These are phyloP conservation scores for Sminthurinus aureus DNA, from an alignment of 2,888 invertebrate genomes.

Conservation along the genomic window DNA sequence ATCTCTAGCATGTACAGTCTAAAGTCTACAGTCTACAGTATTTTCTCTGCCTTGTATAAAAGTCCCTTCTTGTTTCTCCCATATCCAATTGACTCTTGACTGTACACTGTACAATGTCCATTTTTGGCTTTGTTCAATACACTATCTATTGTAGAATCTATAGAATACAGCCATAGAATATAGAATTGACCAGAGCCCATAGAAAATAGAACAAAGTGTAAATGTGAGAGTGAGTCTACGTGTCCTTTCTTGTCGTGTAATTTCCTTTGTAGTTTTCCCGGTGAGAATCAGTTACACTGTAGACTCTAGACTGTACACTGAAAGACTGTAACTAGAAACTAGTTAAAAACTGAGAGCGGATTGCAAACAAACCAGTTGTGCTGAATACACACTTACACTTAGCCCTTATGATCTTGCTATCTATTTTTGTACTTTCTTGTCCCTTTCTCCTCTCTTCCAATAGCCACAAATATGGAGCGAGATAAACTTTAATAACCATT, in stretches of 20 bases:
- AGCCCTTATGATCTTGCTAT: not conserved
- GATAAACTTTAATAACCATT: constrained; percentile 19
- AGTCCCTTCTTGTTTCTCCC: too few relatives aligned
- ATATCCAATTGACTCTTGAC: too few relatives aligned
- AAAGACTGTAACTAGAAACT: not conserved
- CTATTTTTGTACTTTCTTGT: not conserved
- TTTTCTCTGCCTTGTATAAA: too few relatives aligned
- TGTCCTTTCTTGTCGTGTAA: not conserved
- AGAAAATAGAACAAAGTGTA: not conserved
- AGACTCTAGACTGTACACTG: not conserved
- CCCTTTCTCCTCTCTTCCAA: not conserved
- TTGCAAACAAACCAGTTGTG: too few relatives aligned
- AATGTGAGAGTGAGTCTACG: not conserved
- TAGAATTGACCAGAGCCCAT: not conserved
- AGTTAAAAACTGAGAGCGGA: not conserved
- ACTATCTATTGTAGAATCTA: too few relatives aligned
- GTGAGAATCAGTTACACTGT: not conserved
- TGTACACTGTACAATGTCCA: too few relatives aligned
- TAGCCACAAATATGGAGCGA: constrained; percentile 8
- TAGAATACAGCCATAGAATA: too few relatives aligned
- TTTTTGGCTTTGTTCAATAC: too few relatives aligned
- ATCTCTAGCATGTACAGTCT: too few relatives aligned
- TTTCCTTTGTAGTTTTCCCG: not conserved
- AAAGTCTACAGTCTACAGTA: too few relatives aligned
- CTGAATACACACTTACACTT: not conserved